phyloP scores from a whole-genome alignment of 30 jellyfish, hydroid and myxozoan species.

The Cassiopea andromeda region DNA sequence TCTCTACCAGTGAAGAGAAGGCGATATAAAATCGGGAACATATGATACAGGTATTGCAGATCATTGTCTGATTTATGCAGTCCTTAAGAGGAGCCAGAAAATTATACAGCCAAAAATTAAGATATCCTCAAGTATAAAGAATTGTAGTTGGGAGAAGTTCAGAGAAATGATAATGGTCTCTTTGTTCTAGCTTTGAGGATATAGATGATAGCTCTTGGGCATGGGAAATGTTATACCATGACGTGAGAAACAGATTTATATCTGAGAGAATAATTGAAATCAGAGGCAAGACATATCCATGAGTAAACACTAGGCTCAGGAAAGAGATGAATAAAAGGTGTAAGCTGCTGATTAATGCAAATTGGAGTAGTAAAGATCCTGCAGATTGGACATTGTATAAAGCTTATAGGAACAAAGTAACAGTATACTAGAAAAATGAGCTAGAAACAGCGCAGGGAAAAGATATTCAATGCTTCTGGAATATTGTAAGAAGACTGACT shows the following conservation, averaged over 20 bases:
- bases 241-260: slow-evolving; percentile 4
- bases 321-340: background rate
- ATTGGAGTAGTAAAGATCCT: slow-evolving; percentile 14
- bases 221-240: background rate
- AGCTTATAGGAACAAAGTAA: slow-evolving; percentile 1
- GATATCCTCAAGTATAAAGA: no score
- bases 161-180: no score
- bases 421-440: background rate
- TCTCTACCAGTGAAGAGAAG: no score
- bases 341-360: slow-evolving; percentile 13
- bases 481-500: slow-evolving; percentile 4
- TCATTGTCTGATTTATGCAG: no score
- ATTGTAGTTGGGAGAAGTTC: no score
- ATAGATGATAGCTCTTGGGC: background rate
- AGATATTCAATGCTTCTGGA: slow-evolving; percentile 11
- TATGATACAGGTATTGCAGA: no score
- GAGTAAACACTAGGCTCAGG: slow-evolving; percentile 12
- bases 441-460: slow-evolving; percentile 24
- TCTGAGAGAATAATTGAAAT: background rate
- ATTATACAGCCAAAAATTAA: no score
- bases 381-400: slow-evolving; percentile 9
- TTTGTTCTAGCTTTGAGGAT: no score
- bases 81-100: no score
- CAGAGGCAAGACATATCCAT: slow-evolving; percentile 18
- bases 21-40: no score